A percentile compares a stretch with the other conserved stretches of the same genome.
Evolutionary conservation across 2,797 vertebrate species (phyloP).

Genomic region (Labeo calbasu): DNA sequence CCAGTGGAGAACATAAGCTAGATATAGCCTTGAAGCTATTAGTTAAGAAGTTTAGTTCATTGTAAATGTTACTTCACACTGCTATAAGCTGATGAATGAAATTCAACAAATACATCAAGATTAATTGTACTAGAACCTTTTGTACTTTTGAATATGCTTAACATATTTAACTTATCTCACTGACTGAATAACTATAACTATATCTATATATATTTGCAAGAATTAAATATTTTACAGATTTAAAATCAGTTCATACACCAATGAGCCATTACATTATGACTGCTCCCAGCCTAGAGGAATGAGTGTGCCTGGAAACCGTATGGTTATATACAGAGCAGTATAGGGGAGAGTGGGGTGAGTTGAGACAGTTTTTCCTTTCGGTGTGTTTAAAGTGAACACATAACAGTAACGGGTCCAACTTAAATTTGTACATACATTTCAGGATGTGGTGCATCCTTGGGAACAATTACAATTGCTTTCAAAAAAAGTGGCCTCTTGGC

Average conservation of each 20-base stretch:
- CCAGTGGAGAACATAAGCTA: background rate
- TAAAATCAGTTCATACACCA: background rate
- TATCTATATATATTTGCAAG: background rate
- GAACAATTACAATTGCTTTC: too few species aligned
- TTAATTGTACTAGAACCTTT: background rate
- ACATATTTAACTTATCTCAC: background rate
- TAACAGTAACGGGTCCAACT: too few species aligned
- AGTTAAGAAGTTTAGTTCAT: background rate
- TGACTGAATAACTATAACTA: background rate
- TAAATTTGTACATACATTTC: too few species aligned
- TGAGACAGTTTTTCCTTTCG: too few species aligned
- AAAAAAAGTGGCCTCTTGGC: too few species aligned
- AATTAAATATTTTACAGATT: background rate
- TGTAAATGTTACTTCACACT: constrained; percentile 10
- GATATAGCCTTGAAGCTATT: background rate
- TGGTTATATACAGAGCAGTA: too few species aligned
- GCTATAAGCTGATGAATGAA: constrained; percentile 9
- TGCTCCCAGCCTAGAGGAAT: too few species aligned
- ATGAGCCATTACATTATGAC: too few species aligned
- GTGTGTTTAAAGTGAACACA: too few species aligned
- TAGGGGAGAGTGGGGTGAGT: too few species aligned
- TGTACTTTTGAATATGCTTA: background rate
- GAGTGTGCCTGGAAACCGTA: too few species aligned
- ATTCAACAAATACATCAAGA: background rate
- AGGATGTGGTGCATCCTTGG: too few species aligned